Evolutionary conservation across 1,140 invertebrate species (phyloP).

Genomic region (Coelopa frigida): DNA sequence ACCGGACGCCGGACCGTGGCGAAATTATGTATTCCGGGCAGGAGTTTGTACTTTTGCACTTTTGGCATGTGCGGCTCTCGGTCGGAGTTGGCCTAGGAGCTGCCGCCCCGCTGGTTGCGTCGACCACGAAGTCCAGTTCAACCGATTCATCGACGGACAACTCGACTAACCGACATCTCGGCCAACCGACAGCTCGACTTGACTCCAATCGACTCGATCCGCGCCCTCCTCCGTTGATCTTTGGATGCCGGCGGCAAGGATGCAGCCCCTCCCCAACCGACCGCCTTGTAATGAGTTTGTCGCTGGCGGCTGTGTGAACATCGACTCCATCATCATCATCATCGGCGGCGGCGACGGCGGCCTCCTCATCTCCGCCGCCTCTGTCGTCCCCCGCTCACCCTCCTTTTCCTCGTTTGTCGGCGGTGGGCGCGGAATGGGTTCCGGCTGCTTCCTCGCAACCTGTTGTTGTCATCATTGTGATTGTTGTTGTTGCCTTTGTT

Average conservation of each 20-base stretch:
- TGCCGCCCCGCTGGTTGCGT: no score
- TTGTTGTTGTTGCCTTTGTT: no score
- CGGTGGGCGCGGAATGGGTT: no score
- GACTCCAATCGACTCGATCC: background rate
- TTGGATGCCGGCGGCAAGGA: slow-evolving; percentile 1
- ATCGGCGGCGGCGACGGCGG: no score
- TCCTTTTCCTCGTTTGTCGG: no score
- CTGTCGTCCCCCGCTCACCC: no score
- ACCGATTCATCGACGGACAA: background rate
- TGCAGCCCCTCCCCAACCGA: background rate
- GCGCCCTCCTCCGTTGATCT: slow-evolving; percentile 1
- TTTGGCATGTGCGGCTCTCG: slow-evolving; percentile 26
- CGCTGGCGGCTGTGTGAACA: slow-evolving; percentile 43
- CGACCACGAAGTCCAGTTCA: background rate
- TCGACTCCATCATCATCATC: slow-evolving; percentile 26
- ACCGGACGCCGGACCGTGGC: no score
- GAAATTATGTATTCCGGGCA: slow-evolving; percentile 35
- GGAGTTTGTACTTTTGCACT: slow-evolving; percentile 45
- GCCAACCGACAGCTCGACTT: slow-evolving; percentile 6
- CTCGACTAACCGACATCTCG: slow-evolving; percentile 5
- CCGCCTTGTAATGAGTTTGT: slow-evolving; percentile 36
- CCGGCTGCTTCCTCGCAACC: no score
- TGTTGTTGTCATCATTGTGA: no score
- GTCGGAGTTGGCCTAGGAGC: no score
- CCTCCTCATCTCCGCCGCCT: no score